Conservation (phyloP, 2,113 vertebrate genomes). For the Egretta garzetta region DNA sequence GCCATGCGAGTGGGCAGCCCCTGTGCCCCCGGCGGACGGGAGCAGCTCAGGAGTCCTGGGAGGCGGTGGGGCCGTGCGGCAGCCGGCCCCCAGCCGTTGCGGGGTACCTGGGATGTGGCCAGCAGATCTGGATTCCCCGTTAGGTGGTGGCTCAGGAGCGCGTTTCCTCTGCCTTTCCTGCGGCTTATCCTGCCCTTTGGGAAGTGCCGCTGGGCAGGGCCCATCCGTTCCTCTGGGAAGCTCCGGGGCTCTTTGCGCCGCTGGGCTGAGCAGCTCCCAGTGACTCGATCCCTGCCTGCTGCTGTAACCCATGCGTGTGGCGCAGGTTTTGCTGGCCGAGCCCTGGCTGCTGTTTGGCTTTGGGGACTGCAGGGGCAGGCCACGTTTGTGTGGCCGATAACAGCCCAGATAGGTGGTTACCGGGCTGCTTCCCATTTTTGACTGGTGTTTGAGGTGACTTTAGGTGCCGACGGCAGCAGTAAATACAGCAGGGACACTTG, state of each 20-base stretch:
- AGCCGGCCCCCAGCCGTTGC: rapidly evolving
- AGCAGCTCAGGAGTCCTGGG: neutral
- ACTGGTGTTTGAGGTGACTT: neutral
- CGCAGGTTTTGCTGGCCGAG: neutral
- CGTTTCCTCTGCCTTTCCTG: neutral
- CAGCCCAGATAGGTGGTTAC: neutral
- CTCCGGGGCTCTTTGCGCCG: neutral
- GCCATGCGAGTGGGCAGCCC: rapidly evolving
- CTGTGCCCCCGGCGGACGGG: rapidly evolving
- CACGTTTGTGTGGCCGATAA: neutral
- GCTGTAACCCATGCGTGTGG: rapidly evolving
- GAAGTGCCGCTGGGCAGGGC: neutral
- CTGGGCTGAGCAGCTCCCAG: neutral
- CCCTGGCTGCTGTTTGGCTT: neutral
- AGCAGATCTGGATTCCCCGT: neutral
- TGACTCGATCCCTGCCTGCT: rapidly evolving
- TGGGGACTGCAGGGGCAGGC: neutral
- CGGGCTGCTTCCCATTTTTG: neutral
- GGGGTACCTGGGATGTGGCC: neutral
- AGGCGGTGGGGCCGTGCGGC: neutral
- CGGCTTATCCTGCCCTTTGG: neutral
- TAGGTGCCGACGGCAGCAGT: neutral
- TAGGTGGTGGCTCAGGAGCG: neutral
- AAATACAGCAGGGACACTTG: neutral
- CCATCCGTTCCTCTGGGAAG: neutral